A percentile compares a stretch with the other conserved stretches of the same genome.
Evolutionary conservation across 2,113 vertebrate species (phyloP).

Genomic region (Corythaixoides concolor): DNA sequence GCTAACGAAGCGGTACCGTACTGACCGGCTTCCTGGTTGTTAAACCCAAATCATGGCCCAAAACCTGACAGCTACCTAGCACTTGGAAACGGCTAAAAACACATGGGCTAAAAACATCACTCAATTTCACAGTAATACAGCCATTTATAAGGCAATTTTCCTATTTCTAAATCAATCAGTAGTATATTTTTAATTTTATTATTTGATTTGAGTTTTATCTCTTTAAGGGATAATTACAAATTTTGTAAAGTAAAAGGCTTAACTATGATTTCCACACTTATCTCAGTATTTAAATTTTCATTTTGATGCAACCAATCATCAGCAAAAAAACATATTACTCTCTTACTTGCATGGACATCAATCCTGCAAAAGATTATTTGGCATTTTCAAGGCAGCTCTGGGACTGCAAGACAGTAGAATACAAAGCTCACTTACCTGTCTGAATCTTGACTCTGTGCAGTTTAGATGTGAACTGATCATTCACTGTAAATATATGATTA

Average conservation of each 20-base stretch:
- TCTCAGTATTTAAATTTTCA: neutral
- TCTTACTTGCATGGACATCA: neutral
- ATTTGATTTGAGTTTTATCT: neutral
- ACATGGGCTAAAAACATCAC: neutral
- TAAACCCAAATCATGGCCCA: neutral
- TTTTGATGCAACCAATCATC: neutral
- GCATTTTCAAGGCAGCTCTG: neutral
- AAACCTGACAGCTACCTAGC: neutral
- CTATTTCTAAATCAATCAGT: neutral
- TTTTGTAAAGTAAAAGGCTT: neutral
- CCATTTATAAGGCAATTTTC: neutral
- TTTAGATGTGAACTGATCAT: slow-evolving; percentile 97
- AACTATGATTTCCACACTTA: neutral
- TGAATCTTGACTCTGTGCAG: slow-evolving; percentile 99
- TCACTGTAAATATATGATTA: slow-evolving; percentile 96
- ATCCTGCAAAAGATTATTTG: neutral
- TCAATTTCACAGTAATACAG: neutral
- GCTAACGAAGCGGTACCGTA: neutral
- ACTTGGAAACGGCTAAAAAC: too few species aligned
- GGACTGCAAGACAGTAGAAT: neutral
- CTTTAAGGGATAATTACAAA: neutral
- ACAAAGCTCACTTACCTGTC: slow-evolving; percentile 81
- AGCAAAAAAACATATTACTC: neutral
- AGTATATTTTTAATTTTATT: neutral
- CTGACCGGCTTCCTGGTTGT: neutral